phyloP scores from a whole-genome alignment of 2,888 invertebrate species.

The Blera fallax region DNA sequence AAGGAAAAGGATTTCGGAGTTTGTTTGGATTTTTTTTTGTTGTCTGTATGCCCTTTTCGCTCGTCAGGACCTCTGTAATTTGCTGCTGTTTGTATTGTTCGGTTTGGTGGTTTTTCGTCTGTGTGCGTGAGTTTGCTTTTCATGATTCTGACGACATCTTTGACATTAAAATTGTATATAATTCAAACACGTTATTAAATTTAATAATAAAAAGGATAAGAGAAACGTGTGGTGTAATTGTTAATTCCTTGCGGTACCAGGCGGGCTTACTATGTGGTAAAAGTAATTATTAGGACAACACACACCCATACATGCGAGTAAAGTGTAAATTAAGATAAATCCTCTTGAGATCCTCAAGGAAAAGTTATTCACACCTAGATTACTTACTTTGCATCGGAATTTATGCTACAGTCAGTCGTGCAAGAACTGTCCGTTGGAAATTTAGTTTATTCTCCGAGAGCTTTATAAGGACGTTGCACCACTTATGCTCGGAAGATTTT shows the following conservation, averaged over 20 bases:
- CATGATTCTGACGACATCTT: slow-evolving; percentile 24
- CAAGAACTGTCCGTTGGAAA: not conserved
- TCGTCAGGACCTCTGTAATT: slow-evolving; percentile 21
- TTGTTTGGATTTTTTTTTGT: not conserved
- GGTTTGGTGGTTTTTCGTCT: slow-evolving; percentile 13
- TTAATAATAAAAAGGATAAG: slow-evolving; percentile 40
- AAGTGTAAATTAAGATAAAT: not conserved
- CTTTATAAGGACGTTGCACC: too few relatives aligned
- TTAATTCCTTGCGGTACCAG: slow-evolving; percentile 6
- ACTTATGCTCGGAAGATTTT: too few relatives aligned
- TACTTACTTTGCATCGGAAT: not conserved
- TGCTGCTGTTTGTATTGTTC: slow-evolving; percentile 29
- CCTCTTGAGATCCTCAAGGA: not conserved
- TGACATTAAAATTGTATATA: slow-evolving; percentile 31
- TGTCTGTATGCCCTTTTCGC: slow-evolving; percentile 9
- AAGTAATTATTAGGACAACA: not conserved
- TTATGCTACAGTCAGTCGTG: not conserved
- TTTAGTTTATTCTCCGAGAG: not conserved
- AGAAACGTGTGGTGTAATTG: slow-evolving; percentile 3
- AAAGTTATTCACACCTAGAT: not conserved
- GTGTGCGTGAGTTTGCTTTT: not conserved
- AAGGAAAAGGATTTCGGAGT: slow-evolving; percentile 32
- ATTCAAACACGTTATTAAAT: slow-evolving; percentile 52
- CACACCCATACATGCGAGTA: not conserved
- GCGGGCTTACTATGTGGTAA: not conserved